phyloP scores from a whole-genome alignment of 1,140 invertebrate species.

The Goniozus legneri region DNA sequence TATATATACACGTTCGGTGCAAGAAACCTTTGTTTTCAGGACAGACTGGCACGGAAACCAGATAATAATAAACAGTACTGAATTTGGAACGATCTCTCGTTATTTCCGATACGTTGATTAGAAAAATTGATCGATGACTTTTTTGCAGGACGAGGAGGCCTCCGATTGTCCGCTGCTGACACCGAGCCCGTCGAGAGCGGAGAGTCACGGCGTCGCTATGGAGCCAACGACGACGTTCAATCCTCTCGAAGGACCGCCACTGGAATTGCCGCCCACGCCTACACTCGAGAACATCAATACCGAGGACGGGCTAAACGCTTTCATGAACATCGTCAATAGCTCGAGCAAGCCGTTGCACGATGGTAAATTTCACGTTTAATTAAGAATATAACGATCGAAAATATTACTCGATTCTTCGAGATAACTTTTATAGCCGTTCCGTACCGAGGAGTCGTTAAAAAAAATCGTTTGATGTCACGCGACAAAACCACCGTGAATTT shows the following conservation, averaged over 20 bases:
- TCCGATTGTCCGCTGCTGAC: conserved; percentile 54
- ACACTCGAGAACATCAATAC: conserved; percentile 43
- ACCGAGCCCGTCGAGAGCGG: conserved; percentile 40
- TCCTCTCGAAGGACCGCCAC: conserved; percentile 32
- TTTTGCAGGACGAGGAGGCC: conserved; percentile 46
- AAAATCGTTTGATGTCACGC: too few relatives aligned
- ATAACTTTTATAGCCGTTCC: too few relatives aligned
- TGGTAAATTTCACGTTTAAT: conserved; percentile 29
- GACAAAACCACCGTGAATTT: too few relatives aligned
- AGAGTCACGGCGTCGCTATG: conserved; percentile 15
- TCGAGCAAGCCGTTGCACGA: conserved; percentile 45
- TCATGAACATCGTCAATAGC: conserved; percentile 48
- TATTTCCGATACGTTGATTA: conserved; percentile 8
- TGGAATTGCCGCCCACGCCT: conserved; percentile 33
- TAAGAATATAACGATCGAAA: not conserved
- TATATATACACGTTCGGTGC: too few relatives aligned
- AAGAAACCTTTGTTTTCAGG: too few relatives aligned
- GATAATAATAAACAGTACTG: too few relatives aligned
- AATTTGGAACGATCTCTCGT: too few relatives aligned
- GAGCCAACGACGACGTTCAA: conserved; percentile 31
- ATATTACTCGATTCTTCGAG: too few relatives aligned
- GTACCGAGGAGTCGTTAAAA: too few relatives aligned
- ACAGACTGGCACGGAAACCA: too few relatives aligned
- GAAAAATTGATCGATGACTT: not conserved
- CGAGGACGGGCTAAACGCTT: conserved; percentile 45